Evolutionary conservation across 2,888 invertebrate genomes (phyloP), one percentile per base, ranked within the genome.

Genomic region (Scelioninae gen. 1): DNA sequence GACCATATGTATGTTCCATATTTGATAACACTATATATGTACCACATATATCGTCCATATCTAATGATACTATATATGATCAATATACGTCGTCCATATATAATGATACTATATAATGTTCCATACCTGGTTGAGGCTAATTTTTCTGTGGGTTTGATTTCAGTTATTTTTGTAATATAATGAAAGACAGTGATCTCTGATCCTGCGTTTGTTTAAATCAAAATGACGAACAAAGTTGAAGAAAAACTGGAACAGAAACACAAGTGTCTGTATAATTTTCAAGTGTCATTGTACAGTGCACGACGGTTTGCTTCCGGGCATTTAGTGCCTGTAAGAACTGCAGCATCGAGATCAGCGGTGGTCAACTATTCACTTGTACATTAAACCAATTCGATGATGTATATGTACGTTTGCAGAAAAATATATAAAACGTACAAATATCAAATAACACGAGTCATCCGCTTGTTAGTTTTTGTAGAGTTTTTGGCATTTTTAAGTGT

Each of bases 131-230:
- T n/a, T n/a, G n/a, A n/a, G n/a, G n/a, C n/a, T n/a, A n/a, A n/a
- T n/a, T n/a, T n/a, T n/a, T n/a, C n/a, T n/a, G n/a, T n/a, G n/a
- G n/a, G n/a, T n/a, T n/a, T n/a, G n/a, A n/a, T n/a, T n/a, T n/a
- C n/a, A n/a, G n/a, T n/a, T n/a, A n/a, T n/a, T n/a, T n/a, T n/a
- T n/a, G n/a, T n/a, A n/a, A n/a, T n/a, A n/a, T n/a, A n/a, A n/a
- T n/a, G 34, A 8, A 51, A 65, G 53, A 31, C 72, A 72, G 72
- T 72, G 71, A 56, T 69, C 75, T 79, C 69, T 69, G 60, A 53
- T 56, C 60, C 74, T 76, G 86, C 82, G 85, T 88, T 87, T 85
- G 85, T 87, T 88, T 88, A 86, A 88, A 89, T 89, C 88, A 89
- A 90, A 90, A 63, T 49, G 13, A 10, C 56, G 65, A 16, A 40